Conservation (phyloP, 2,113 vertebrate species). For the Casuarius casuarius region DNA sequence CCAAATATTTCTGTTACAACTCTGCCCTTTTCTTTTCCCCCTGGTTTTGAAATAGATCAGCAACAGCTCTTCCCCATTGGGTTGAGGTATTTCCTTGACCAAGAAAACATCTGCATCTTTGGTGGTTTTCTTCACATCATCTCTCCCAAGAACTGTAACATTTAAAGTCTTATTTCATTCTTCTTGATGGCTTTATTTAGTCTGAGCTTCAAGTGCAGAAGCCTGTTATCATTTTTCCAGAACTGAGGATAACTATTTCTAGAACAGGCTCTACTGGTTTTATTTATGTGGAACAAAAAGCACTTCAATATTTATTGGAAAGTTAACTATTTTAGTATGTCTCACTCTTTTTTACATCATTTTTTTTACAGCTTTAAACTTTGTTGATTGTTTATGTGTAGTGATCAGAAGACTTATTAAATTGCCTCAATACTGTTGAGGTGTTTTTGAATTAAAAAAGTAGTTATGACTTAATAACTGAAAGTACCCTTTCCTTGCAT, state of each 20-base stretch:
- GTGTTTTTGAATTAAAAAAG: neutral
- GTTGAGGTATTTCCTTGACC: neutral
- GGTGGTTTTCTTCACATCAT: constrained; percentile 12
- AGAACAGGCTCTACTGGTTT: constrained; percentile 31
- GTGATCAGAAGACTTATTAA: neutral
- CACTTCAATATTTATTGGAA: neutral
- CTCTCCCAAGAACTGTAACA: neutral
- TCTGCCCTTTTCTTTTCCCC: neutral
- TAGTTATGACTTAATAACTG: neutral
- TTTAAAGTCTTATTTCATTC: neutral
- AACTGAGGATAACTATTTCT: neutral
- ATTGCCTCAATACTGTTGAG: neutral
- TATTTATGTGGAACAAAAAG: neutral
- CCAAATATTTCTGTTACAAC: neutral
- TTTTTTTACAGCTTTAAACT: neutral
- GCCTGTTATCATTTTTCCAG: constrained; percentile 6
- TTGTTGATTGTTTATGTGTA: neutral
- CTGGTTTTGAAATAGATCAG: neutral
- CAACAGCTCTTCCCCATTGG: neutral
- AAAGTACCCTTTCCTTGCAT: neutral
- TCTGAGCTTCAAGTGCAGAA: constrained; percentile 29
- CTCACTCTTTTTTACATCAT: neutral
- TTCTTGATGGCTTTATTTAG: constrained; percentile 30
- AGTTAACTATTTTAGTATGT: neutral
- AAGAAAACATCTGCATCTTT: neutral